Conservation (phyloP, 2,888 invertebrate species). For the Drosophila hamatofila region DNA sequence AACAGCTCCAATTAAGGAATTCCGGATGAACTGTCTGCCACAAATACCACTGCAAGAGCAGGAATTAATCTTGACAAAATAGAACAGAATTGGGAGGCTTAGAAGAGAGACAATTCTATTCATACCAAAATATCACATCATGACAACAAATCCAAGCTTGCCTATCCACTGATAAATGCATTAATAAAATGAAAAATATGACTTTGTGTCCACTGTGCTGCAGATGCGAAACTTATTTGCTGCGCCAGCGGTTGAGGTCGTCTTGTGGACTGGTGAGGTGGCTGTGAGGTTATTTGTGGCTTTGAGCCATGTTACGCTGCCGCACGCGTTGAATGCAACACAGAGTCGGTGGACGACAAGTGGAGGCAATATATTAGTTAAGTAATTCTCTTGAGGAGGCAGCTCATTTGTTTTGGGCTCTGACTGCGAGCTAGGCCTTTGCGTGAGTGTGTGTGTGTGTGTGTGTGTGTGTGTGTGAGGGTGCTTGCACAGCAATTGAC, state of each 20-base stretch:
- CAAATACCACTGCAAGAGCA: too few species aligned
- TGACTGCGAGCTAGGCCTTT: constrained; percentile 5
- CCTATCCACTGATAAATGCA: background rate
- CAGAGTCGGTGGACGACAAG: constrained; percentile 17
- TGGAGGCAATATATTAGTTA: constrained; percentile 56
- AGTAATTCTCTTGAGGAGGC: constrained; percentile 56
- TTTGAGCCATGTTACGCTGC: constrained; percentile 7
- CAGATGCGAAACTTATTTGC: constrained; percentile 21
- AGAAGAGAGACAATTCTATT: too few species aligned
- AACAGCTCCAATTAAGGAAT: too few species aligned
- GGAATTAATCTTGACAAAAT: too few species aligned
- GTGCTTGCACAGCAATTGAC: constrained; percentile 59
- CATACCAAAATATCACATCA: too few species aligned
- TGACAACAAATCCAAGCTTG: background rate
- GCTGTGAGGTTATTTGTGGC: constrained; percentile 35
- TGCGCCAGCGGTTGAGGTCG: constrained; percentile 45
- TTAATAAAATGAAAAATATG: too few species aligned
- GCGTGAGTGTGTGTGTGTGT: background rate
- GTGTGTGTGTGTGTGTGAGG: constrained; percentile 23
- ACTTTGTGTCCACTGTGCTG: constrained; percentile 35
- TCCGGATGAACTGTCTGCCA: too few species aligned
- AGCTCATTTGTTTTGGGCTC: constrained; percentile 16
- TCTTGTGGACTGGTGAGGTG: constrained; percentile 43
- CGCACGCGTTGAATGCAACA: constrained; percentile 36
- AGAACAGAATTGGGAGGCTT: too few species aligned